Evolutionary conservation across 2,113 vertebrate genomes (phyloP).

Genomic region (Aptenodytes patagonicus): DNA sequence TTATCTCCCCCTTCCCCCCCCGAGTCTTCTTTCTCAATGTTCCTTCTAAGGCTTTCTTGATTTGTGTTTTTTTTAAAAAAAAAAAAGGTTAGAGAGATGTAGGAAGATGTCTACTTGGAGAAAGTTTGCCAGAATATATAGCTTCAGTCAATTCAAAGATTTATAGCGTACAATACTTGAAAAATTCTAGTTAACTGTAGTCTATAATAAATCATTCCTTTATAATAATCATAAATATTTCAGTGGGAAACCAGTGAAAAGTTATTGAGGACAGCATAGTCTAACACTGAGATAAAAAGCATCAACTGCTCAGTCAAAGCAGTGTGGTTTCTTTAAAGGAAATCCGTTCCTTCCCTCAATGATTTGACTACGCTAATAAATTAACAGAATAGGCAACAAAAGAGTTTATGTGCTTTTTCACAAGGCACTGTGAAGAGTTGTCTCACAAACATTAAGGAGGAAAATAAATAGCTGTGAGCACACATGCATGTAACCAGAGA

Average conservation of each 20-base stretch:
- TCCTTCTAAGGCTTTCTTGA: not conserved
- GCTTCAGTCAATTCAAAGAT: not conserved
- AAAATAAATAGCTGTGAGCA: not conserved
- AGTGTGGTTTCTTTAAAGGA: not conserved
- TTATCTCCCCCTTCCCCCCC: too few species aligned
- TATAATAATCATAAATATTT: not conserved
- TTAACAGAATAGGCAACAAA: not conserved
- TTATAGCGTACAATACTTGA: not conserved
- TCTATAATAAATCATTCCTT: not conserved
- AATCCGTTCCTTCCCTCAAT: not conserved
- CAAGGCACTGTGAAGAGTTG: not conserved
- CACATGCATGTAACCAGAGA: not conserved
- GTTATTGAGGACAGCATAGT: not conserved
- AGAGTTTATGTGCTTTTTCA: not conserved
- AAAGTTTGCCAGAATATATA: not conserved
- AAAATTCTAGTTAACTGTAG: not conserved
- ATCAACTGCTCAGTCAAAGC: not conserved
- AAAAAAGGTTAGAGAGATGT: not conserved
- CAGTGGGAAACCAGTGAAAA: not conserved
- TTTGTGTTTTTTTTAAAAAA: not conserved
- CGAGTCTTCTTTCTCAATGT: not conserved
- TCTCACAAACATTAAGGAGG: not conserved
- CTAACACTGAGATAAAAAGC: not conserved
- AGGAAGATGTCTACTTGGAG: not conserved
- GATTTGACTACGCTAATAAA: not conserved